Base-by-base conservation (phyloP, 2,113 vertebrate species). In the Tachycineta bicolor region DNA sequence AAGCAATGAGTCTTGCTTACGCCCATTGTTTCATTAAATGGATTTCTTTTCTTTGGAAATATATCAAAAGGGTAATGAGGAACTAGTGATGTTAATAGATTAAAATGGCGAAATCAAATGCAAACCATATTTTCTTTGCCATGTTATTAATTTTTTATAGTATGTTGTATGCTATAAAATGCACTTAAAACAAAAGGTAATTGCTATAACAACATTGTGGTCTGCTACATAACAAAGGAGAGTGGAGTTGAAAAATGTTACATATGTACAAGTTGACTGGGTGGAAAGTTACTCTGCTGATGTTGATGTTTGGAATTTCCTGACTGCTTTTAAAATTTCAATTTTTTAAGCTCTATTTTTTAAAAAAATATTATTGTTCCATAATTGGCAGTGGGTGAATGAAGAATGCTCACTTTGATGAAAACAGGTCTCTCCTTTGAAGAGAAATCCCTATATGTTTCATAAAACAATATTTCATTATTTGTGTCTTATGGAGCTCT, bases 301-400 rank as follows among this genome's bases (percentile, higher is more conserved):
- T 83, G 39, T 13, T 80, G 52, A 34, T 75, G 25, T 70, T 93
- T 86, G 76, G 68, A 86, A 90, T 90, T 94, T 92, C 76, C 87
- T 86, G 52, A 74, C 34, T 88, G 39, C 62, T 91, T n/a, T 44
- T 78, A 39, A 88, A 88, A 80, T 69, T 80, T 59, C 25, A 25
- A 37, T 23, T 1, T 93, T 74, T 74, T 76, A n/a, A 70, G 25
- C 18, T 79, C 22, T 64, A 0, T 47, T 76, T 84, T 69, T 76
- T 20, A n/a, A 87, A 89, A 34, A 7, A 16, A 24, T 25, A 77
- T 65, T 60, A 29, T 80, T 69, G 22, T 87, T 82, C 83, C 19
- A 37, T 20, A 21, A 13, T 77, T 90, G 47, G 31, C 20, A 56
- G 46, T 14, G 44, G 22, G 12, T 39, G 25, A 87, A 16, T 25